These are phyloP conservation scores for Gymnosoma rotundatum DNA, from an alignment of 2,888 invertebrate genomes.

Conservation along the genomic window DNA sequence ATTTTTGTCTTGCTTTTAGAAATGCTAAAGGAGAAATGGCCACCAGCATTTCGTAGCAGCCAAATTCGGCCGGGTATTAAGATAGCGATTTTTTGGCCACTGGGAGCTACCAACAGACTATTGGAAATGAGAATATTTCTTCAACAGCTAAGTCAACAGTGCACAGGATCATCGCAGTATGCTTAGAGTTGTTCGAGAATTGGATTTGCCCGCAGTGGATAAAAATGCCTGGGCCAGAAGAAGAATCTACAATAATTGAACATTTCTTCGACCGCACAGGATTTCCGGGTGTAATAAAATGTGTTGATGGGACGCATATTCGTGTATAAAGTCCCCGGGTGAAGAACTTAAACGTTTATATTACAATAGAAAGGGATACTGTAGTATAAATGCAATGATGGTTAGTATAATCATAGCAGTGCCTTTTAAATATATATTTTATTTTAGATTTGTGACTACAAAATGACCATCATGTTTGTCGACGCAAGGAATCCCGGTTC, in stretches of 20 bases:
- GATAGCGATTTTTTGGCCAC: slow-evolving; percentile 24
- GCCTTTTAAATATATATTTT: too few species aligned
- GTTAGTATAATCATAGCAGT: too few species aligned
- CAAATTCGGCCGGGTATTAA: slow-evolving; percentile 5
- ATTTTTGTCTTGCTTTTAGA: slow-evolving; percentile 5
- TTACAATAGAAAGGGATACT: not conserved
- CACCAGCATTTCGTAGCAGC: not conserved
- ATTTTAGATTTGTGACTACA: too few species aligned
- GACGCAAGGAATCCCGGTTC: too few species aligned
- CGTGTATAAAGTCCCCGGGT: not conserved
- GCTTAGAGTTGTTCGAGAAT: slow-evolving; percentile 13
- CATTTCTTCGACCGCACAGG: slow-evolving; percentile 13
- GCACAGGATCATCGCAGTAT: slow-evolving; percentile 9
- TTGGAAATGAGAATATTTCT: slow-evolving; percentile 15
- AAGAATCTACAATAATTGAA: slow-evolving; percentile 5
- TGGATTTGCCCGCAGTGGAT: slow-evolving; percentile 3
- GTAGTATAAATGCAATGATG: too few species aligned
- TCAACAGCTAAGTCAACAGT: slow-evolving; percentile 18
- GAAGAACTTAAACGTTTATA: slow-evolving; percentile 7
- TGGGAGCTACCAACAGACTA: slow-evolving; percentile 7
- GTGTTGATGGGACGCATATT: too few species aligned
- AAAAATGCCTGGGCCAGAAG: not conserved
- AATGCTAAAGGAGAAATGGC: not conserved
- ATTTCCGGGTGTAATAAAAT: slow-evolving; percentile 2
- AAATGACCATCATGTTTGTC: too few species aligned